Evolutionary conservation across 2,113 vertebrate species (phyloP), one percentile per base, ranked within the genome.

Genomic region (Cynoglossus semilaevis): DNA sequence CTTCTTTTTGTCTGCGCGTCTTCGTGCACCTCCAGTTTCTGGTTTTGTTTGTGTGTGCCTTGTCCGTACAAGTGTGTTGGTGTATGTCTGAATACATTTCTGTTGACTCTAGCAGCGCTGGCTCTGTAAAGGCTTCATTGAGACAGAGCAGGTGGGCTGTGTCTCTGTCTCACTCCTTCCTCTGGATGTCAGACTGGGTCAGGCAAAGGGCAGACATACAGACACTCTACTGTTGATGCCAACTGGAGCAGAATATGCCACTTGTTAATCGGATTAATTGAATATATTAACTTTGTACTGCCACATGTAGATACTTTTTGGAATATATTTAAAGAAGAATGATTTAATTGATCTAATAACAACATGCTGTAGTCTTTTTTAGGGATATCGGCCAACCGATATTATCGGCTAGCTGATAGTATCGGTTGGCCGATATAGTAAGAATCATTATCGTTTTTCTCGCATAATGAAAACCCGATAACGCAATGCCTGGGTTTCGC

Each of bases 111-210:
- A 62, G 76, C 18, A 5, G 16, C 64, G 81, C 77, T 51, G 67
- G 77, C 85, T 64, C 76, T 82, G 80, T 84, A 84, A 81, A 85
- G 79, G 81, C 77, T 80, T 81, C 58, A 85, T 89, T 87, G 84
- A 89, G 80, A 67, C 79, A 37, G 81, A 86, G 87, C 87, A 89
- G 87, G 85, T 89, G 87, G 82, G 85, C 77, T 78, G 79, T 83
- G 72, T 69, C 83, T 70, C 82, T 87, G 85, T 29, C 85, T 86
- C 82, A 80, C 80, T 83, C 63, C 82, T 87, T 88, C 85, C 87
- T 87, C 80, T 68, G 70, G 68, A 69, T 79, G 83, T 82, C 60
- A 68, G 85, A 83, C 82, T 81, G 79, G 85, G 82, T 85, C 85
- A 86, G 74, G 74, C 70, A 81, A 58, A 86, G 85, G 85, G 85